Base-by-base conservation (phyloP, 2,113 vertebrate genomes). In the Sinocyclocheilus rhinocerous region DNA sequence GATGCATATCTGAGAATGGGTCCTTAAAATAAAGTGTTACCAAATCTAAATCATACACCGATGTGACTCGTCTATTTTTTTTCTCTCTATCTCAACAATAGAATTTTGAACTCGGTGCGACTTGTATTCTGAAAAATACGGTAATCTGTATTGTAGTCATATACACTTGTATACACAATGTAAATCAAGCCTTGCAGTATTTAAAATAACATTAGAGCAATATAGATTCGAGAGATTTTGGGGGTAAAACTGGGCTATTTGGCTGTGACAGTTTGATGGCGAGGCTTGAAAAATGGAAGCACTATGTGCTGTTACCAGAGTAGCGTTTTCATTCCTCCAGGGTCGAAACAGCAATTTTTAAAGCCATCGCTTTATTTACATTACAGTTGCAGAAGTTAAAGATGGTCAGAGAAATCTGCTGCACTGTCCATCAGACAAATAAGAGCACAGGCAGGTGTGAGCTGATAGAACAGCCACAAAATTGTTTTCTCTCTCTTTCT, bases 321-420 rank as follows among this genome's bases (percentile, higher is more conserved):
- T 52, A 85, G 50, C 70, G 36, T 76, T 85, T 87, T 89, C 88
- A 86, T 87, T 90, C 87, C 86, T 76, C 84, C 80, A 85, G 77
- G 87, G 84, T 89, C 89, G 79, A 61, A 88, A 77, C 86, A 86
- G 86, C 81, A 85, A 90, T 90, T 89, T 90, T 86, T 81, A 84
- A 88, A 90, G 84, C 67, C 86, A 70, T 87, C 72, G 20, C 72
- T 90, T 88, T 87, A 89, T 86, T 87, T 86, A 89, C 88, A 86
- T 72, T 76, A n/a, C 55, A 22, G 6, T 77, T 39, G 76, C 78
- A 84, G 84, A 81, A 82, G 84, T 86, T 84, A 87, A 86, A 89
- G 81, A 73, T 85, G 77, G 87, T 73, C 77, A 88, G 84, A 84
- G 84, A 83, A 86, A 86, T 67, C 26, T 75, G n/a, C 81, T 79